Percentiles rank a stretch among this genome's conserved stretches.
Evolutionary conservation across 2,113 vertebrate genomes (phyloP).

Genomic region (Perognathus longimembris): DNA sequence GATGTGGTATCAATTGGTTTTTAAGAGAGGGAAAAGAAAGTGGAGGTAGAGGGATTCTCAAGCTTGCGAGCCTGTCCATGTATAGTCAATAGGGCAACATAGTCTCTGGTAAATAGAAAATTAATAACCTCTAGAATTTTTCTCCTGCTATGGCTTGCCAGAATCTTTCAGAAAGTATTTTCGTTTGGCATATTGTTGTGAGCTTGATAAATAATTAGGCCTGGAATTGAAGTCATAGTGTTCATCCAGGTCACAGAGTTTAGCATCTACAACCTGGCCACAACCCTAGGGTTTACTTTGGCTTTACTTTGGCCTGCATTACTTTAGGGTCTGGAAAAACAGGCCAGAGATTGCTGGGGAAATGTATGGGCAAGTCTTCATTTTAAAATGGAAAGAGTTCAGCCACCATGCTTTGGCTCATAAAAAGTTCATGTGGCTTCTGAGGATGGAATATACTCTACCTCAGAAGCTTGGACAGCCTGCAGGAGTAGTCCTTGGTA

Average conservation of each 20-base stretch:
- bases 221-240: neutral
- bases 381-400: conserved; percentile 11
- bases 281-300: conserved; percentile 6
- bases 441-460: neutral
- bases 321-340: conserved; percentile 24
- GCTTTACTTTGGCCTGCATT: conserved; percentile 4
- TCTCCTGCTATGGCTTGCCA: conserved; percentile 3
- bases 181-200: conserved; percentile 30
- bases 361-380: neutral
- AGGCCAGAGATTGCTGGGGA: neutral
- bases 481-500: conserved; percentile 12
- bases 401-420: neutral
- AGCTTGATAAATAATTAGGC: conserved; percentile 13
- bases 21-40: conserved; percentile 21
- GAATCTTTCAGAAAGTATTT: conserved; percentile 21
- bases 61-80: neutral
- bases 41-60: neutral
- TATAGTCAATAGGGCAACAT: neutral
- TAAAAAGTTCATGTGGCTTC: neutral
- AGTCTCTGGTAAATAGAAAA: conserved; percentile 33
- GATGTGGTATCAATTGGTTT: neutral
- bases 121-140: neutral
- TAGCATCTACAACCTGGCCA: neutral
- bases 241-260: neutral
- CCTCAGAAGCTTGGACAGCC: neutral